Percentiles rank a stretch among this genome's conserved stretches.
Evolutionary conservation across 2,888 invertebrate species (phyloP).

Genomic region (Lasioglossum calceatum): DNA sequence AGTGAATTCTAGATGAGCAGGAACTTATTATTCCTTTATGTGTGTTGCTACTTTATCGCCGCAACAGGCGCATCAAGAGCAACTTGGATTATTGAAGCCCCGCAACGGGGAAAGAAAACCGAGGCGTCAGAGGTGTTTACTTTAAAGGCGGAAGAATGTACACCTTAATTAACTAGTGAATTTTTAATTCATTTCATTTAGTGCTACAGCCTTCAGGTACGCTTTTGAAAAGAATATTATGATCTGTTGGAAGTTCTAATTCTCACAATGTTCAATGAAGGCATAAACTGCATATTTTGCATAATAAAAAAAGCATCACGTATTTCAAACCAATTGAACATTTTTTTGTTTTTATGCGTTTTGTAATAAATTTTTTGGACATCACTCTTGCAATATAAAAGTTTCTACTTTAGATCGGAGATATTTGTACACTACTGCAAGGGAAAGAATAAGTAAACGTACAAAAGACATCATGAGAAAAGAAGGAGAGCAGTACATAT

Average conservation of each 20-base stretch:
- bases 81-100: neutral
- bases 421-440: neutral
- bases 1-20: neutral
- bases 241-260: neutral
- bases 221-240: neutral
- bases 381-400: neutral
- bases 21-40: neutral
- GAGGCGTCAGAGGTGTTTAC: too few relatives aligned
- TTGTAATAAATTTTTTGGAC: neutral
- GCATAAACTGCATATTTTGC: too few relatives aligned
- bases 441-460: neutral
- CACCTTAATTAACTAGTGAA: neutral
- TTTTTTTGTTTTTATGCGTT: neutral
- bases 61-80: neutral
- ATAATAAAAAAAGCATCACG: too few relatives aligned
- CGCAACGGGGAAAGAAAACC: neutral
- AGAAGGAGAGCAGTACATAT: too few relatives aligned
- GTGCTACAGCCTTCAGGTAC: neutral
- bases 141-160: neutral
- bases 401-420: neutral
- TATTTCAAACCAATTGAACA: too few relatives aligned
- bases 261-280: neutral
- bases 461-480: too few relatives aligned
- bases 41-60: neutral
- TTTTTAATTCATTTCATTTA: neutral